Conservation (phyloP, 1,140 invertebrate genomes). For the Leguminivora glycinivorella region DNA sequence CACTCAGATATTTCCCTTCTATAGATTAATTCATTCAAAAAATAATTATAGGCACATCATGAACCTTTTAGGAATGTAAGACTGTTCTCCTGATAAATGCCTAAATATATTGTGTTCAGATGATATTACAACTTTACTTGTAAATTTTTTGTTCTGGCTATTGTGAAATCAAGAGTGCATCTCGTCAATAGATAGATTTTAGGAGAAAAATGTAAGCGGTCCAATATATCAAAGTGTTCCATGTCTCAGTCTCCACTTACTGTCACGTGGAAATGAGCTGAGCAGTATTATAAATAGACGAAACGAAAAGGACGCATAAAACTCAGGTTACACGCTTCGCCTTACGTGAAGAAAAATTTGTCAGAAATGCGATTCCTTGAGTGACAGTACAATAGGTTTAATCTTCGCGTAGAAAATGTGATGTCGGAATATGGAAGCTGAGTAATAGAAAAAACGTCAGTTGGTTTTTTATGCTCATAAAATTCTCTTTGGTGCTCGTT, state of each 20-base stretch:
- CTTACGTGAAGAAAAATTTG: conserved; percentile 58
- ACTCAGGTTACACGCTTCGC: conserved; percentile 58
- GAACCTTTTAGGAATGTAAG: too few relatives aligned
- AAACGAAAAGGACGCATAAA: conserved; percentile 47
- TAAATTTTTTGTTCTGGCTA: not conserved
- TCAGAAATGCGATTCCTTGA: conserved; percentile 64
- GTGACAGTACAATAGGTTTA: conserved; percentile 68
- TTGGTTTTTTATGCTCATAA: conserved; percentile 28
- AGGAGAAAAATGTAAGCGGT: conserved; percentile 23
- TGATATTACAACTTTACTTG: too few relatives aligned
- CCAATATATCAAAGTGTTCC: conserved; percentile 40
- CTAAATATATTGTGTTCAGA: too few relatives aligned
- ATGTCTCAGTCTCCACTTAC: conserved; percentile 45
- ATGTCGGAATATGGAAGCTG: conserved; percentile 37
- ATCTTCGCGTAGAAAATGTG: conserved; percentile 60
- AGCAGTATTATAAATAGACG: conserved; percentile 62
- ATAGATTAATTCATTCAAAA: too few relatives aligned
- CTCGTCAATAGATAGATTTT: not conserved
- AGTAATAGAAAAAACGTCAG: conserved; percentile 38
- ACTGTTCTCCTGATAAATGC: too few relatives aligned
- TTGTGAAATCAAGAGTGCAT: not conserved
- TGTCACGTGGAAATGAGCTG: conserved; percentile 55
- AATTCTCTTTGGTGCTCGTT: not conserved
- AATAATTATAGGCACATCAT: too few relatives aligned
- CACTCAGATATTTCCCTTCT: too few relatives aligned